phyloP scores from a whole-genome alignment of 2,888 invertebrate genomes.

The Eristalis pertinax region DNA sequence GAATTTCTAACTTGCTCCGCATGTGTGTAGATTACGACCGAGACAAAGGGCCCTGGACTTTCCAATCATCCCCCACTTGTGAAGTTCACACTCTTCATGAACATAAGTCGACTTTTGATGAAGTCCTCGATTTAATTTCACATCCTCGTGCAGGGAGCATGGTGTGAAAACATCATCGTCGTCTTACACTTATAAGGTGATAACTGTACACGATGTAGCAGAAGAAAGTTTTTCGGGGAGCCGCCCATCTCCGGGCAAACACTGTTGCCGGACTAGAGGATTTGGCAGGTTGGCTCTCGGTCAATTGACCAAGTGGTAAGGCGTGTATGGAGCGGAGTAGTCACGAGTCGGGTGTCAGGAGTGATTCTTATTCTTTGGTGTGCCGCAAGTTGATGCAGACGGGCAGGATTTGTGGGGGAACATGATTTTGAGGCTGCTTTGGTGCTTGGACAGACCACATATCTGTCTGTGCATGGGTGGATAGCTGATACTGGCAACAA shows the following conservation, averaged over 20 bases:
- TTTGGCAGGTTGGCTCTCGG: conserved; percentile 57
- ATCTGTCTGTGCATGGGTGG: conserved; percentile 47
- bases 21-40: conserved; percentile 52
- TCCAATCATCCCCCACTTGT: conserved; percentile 55
- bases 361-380: conserved; percentile 70
- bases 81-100: conserved; percentile 61
- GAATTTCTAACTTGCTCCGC: conserved; percentile 51
- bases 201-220: conserved; percentile 72
- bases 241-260: conserved; percentile 8
- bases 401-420: conserved; percentile 51
- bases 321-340: conserved; percentile 22
- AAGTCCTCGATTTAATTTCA: conserved; percentile 68
- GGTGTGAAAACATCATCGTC: conserved; percentile 71
- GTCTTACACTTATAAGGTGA: conserved; percentile 72
- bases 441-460: conserved; percentile 46
- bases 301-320: conserved; percentile 60
- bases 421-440: conserved; percentile 59
- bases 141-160: conserved; percentile 42
- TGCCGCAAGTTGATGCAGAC: conserved; percentile 57
- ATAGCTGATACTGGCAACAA: conserved; percentile 45
- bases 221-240: conserved; percentile 63
- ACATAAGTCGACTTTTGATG: conserved; percentile 71
- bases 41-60: conserved; percentile 34
- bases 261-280: conserved; percentile 45
- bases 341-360: conserved; percentile 42